These are phyloP conservation scores for Porites rus DNA, from an alignment of 92 coral and sea anemone genomes.

Conservation along the genomic window DNA sequence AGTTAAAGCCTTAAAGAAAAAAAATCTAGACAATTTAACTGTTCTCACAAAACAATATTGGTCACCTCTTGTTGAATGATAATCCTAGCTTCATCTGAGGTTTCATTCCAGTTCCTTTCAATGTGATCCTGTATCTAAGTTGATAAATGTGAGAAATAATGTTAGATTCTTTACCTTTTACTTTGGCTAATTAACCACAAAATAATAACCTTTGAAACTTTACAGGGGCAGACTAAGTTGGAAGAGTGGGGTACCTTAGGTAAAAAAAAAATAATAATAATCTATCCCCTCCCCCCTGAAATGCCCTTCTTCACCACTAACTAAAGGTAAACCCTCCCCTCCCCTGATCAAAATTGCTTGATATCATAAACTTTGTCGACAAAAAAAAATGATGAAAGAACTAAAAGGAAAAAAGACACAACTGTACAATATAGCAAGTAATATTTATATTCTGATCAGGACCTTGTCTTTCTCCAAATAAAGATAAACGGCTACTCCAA, in stretches of 20 bases:
- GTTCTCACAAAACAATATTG: neutral
- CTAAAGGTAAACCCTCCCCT: too few relatives aligned
- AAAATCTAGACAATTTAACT: too few relatives aligned
- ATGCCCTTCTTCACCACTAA: too few relatives aligned
- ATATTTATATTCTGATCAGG: neutral
- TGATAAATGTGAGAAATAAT: neutral
- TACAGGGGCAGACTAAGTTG: too few relatives aligned
- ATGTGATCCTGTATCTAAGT: slow-evolving; percentile 65
- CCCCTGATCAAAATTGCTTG: too few relatives aligned
- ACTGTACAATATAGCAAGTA: too few relatives aligned
- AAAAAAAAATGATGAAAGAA: too few relatives aligned
- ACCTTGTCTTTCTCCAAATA: slow-evolving; percentile 75
- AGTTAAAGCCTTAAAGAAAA: neutral
- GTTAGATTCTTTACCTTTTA: neutral
- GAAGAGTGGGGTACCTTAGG: too few relatives aligned
- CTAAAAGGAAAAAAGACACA: too few relatives aligned
- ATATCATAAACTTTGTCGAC: too few relatives aligned
- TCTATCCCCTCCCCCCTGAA: too few relatives aligned
- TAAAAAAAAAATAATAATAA: too few relatives aligned
- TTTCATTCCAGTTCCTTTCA: slow-evolving; percentile 73
- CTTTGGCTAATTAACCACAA: neutral
- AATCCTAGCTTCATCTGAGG: slow-evolving; percentile 75
- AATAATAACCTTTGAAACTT: neutral
- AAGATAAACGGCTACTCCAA: slow-evolving; percentile 72
- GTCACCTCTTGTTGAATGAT: slow-evolving; percentile 78